Base-by-base conservation (phyloP, 2,888 invertebrate species). In the Epiblema foenella region DNA sequence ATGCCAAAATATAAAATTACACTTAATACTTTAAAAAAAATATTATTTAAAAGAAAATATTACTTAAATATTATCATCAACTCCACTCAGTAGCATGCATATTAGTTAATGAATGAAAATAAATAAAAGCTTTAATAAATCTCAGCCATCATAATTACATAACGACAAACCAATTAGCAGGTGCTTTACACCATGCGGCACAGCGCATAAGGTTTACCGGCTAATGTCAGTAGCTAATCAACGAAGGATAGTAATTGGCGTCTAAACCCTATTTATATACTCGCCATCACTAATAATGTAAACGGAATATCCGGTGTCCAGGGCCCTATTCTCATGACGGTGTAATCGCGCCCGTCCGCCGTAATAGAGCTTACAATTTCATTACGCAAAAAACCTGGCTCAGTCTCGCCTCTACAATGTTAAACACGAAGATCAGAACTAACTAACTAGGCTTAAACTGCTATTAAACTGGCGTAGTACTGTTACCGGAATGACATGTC, bases 401-500 rank as follows among this genome's bases (percentile, higher is more conserved):
- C 81, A 77, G 77, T 84, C 80, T 78, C 78, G 75, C 80, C 72
- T 79, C 81, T 84, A 88, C 87, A 86, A 90, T 88, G 88, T 89
- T 85, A 86, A 87, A 86, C 88, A 85, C 82, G 83, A 83, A 81
- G 83, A 86, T 86, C 84, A 81, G 83, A 86, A 83, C 82, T 79
- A 81, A 81, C 85, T 85, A 87, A 86, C 87, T 84, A 83, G 83
- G 78, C 80, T 87, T 86, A 86, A 83, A 83, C 83, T 81, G 88
- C 82, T 89, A 91, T 91, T 91, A 90, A 86, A 84, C 82, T 84
- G 83, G 87, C 86, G 67, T 51, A 62, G 82, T 86, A 86, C 90
- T 87, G 87, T 89, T 89, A 90, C 89, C 87, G 88, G 87, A 86
- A 83, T 88, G 83, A 86, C 88, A 91, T 91, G 85, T 88, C 89